These are phyloP conservation scores for Arctia plantaginis DNA, from an alignment of 2,888 invertebrate species.

Conservation along the genomic window DNA sequence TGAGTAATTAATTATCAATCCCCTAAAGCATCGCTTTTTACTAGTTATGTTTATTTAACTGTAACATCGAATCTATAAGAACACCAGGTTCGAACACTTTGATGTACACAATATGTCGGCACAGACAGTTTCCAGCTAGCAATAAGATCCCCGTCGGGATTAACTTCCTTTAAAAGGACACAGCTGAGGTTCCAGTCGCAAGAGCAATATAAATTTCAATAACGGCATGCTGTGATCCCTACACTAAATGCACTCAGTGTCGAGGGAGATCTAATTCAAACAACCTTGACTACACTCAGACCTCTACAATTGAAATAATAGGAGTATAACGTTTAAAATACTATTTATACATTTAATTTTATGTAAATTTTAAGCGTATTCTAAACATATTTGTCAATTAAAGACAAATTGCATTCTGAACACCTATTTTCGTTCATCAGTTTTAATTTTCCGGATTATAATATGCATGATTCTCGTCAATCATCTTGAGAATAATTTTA, in stretches of 20 bases:
- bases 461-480: too few species aligned
- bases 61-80: too few species aligned
- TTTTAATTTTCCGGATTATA: too few species aligned
- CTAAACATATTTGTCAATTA: too few species aligned
- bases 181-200: constrained; percentile 4
- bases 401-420: too few species aligned
- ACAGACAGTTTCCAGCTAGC: background rate
- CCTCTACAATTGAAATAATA: background rate
- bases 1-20: too few species aligned
- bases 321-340: background rate
- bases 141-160: constrained; percentile 3
- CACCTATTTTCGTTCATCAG: too few species aligned
- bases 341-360: background rate
- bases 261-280: constrained; percentile 22
- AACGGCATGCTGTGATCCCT: constrained; percentile 38
- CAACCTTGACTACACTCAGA: constrained; percentile 12
- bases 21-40: too few species aligned
- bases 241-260: background rate
- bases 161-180: constrained; percentile 17
- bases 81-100: too few species aligned
- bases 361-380: too few species aligned
- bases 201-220: constrained; percentile 43
- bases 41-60: too few species aligned
- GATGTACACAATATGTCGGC: background rate
- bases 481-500: too few species aligned